phyloP scores from a whole-genome alignment of 2,797 vertebrate genomes.

The Rhinogobio ventralis region DNA sequence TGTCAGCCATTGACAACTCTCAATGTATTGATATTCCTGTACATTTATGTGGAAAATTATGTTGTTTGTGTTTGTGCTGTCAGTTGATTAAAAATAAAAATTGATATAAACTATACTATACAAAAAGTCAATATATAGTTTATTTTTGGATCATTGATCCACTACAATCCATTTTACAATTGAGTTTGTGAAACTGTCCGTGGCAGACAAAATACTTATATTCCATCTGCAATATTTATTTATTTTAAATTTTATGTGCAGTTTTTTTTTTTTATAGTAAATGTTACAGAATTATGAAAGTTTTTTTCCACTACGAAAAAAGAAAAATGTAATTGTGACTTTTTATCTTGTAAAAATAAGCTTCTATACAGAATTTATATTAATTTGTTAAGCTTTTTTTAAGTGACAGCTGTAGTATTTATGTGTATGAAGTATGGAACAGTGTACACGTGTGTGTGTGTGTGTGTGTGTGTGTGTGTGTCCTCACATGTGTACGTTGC shows the following conservation, averaged over 20 bases:
- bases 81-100: not conserved
- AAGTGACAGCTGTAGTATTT: not conserved
- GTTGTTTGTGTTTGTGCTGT: not conserved
- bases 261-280: not conserved
- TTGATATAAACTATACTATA: not conserved
- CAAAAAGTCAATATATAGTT: not conserved
- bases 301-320: not conserved
- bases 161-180: not conserved
- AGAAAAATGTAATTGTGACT: not conserved
- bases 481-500: conserved; percentile 80
- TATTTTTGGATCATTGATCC: not conserved
- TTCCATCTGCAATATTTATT: not conserved
- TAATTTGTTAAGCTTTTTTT: not conserved
- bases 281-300: not conserved
- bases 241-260: not conserved
- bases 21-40: conserved; percentile 1
- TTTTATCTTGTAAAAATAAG: not conserved
- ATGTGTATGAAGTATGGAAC: not conserved
- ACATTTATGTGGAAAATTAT: not conserved
- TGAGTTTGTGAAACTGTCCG: not conserved
- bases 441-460: conserved; percentile 29
- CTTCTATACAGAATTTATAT: not conserved
- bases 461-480: conserved; percentile 47
- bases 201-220: not conserved
- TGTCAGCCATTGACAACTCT: conserved; percentile 13